Evolutionary conservation across 2,113 vertebrate species (phyloP), one percentile per base, ranked within the genome.

Genomic region (Tylochromis polylepis): DNA sequence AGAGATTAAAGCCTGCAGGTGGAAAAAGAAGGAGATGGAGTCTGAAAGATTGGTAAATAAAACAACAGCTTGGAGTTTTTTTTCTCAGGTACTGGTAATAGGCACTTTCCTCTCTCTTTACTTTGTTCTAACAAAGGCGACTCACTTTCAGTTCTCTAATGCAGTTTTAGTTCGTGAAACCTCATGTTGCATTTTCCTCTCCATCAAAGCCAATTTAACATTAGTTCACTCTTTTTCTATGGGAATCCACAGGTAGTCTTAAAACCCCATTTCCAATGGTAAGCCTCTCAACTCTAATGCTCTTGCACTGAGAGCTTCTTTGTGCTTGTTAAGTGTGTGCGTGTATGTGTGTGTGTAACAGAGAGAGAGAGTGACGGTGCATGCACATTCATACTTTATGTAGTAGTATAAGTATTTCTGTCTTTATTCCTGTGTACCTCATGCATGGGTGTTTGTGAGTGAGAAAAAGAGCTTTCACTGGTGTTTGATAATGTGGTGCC

Each of bases 281-380:
- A 95, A 95, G 89, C 94, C 88, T 93, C 93, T 93, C 91, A 88
- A 84, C 80, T 82, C 46, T 90, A 92, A 93, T 93, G 81, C 89
- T 85, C 84, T 90, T 86, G 82, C 79, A 62, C 70, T 85, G 56
- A 91, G 84, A 86, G 84, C 79, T 88, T 86, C 57, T 91, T 89
- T 91, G 91, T 88, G 86, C 79, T 51, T 88, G 87, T 84, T 83
- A 89, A 85, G 79, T 81, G 55, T 65, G 67, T 43, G 12, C 14
- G 20, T 53, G 8, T 56, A 8, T 55, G 20, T n/a, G 22, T 58
- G 8, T 14, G 16, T 41, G n/a, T 43, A 2, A 72, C 5, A 27
- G 67, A 72, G 22, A 72, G 22, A 72, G 38, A 72, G 22, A 18
- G 34, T 20, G 55, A 3, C 15, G 14, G 11, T 34, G 83, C 34